Base-by-base conservation (phyloP, 2,797 vertebrate species). In the Botia kubotai region DNA sequence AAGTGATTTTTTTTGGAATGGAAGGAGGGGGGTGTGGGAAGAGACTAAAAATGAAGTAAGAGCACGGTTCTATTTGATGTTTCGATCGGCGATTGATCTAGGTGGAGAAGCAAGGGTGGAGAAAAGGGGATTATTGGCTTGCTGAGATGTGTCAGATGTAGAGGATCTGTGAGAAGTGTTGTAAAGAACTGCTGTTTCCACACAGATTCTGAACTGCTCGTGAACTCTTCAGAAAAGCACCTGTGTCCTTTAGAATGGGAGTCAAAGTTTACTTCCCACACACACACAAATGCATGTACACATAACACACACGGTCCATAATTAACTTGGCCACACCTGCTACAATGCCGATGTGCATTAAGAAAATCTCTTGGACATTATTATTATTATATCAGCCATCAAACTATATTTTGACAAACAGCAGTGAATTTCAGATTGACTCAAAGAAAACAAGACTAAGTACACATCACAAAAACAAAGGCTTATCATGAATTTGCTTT, bases 101-200 rank as follows among this genome's bases (percentile, higher is more conserved):
- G 84, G 90, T 94, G 95, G 95, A 97, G 72, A 96, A 95, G 95
- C 96, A 93, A 92, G 91, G 95, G 95, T 97, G 96, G 96, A 97
- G 96, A 98, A 97, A 97, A 96, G 94, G 92, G 96, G 97, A 97
- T 99, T 99, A 99, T 98, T 97, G 97, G 97, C 97, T 99, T 97
- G 93, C 95, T 93, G 95, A 95, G 96, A 98, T 96, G 95, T 90
- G 95, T 97, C 95, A 98, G 97, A 98, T 97, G 96, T 97, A 94
- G 94, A 93, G 97, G 96, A 98, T 98, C 96, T 98, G 97, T 97
- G 96, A 98, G 97, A 95, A 96, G 95, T 94, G 95, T 97, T 96
- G 95, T 95, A 97, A 98, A 98, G 95, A 97, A 93, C 75, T 96
- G 94, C 94, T 94, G 94, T 95, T 96, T 96, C 95, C 94, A 92